Conservation (phyloP, 2,113 vertebrate species). For the Pionites leucogaster region DNA sequence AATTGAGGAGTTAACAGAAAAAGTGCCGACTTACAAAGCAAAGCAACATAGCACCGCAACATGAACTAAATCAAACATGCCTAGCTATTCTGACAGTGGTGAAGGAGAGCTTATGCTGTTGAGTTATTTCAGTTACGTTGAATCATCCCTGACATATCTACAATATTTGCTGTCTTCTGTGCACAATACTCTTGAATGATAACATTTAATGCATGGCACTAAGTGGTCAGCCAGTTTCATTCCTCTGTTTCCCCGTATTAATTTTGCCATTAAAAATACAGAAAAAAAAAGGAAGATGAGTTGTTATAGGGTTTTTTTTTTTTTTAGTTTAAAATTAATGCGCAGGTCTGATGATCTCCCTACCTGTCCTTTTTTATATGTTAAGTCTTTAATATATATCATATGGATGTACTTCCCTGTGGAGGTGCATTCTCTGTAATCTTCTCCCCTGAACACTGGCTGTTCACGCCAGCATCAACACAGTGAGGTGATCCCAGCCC, state of each 20-base stretch:
- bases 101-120: slow-evolving; percentile 46
- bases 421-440: accelerated
- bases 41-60: background rate
- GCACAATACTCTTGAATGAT: background rate
- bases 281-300: background rate
- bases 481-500: background rate
- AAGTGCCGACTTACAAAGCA: background rate
- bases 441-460: accelerated
- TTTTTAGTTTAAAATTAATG: background rate
- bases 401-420: background rate
- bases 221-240: background rate
- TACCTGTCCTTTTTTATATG: background rate
- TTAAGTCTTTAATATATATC: background rate
- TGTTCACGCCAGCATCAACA: background rate
- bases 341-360: background rate
- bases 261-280: slow-evolving; percentile 3
- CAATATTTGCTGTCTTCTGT: slow-evolving; percentile 14
- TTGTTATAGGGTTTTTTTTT: background rate
- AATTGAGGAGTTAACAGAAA: slow-evolving; percentile 54
- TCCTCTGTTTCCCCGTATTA: background rate
- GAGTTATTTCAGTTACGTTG: slow-evolving; percentile 32
- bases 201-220: background rate
- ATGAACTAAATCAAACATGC: slow-evolving; percentile 32
- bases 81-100: slow-evolving; percentile 17
- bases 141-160: slow-evolving; percentile 19